phyloP scores from a whole-genome alignment of 2,797 vertebrate species.

The Falco berigora region DNA sequence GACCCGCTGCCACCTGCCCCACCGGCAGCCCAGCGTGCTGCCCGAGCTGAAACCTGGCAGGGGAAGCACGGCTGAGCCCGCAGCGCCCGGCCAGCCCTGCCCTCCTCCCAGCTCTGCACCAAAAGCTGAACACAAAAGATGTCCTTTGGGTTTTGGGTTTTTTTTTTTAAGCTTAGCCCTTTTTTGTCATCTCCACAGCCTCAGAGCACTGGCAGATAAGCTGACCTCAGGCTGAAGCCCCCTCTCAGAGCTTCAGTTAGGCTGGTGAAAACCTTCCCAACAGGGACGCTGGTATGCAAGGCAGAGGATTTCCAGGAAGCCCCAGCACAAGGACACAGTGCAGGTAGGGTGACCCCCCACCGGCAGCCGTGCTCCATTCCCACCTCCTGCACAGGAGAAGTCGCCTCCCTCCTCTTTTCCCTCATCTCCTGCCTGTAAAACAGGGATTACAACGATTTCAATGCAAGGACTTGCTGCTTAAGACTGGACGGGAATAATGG shows the following conservation, averaged over 20 bases:
- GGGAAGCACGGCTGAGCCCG: not conserved
- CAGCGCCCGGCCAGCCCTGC: not conserved
- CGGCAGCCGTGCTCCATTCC: fast-evolving
- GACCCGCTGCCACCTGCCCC: not conserved
- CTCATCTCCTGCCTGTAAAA: not conserved
- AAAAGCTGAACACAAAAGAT: not conserved
- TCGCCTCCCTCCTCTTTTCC: not conserved
- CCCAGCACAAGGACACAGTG: fast-evolving
- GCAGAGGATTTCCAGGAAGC: not conserved
- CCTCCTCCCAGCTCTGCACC: not conserved
- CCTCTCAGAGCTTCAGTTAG: not conserved
- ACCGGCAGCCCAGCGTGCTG: not conserved
- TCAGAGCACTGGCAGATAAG: not conserved
- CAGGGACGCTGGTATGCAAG: not conserved
- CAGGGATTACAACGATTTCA: not conserved
- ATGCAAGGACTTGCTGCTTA: fast-evolving
- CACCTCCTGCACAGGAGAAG: not conserved
- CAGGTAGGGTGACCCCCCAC: not conserved
- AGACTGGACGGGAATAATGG: not conserved
- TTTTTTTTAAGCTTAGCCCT: not conserved
- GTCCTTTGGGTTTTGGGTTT: not conserved
- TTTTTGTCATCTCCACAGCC: not conserved
- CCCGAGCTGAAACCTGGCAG: not conserved
- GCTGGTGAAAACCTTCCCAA: not conserved
- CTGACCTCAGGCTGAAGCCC: not conserved